These are phyloP conservation scores for Malachius bipustulatus DNA, from an alignment of 2,888 invertebrate species.

Conservation along the genomic window DNA sequence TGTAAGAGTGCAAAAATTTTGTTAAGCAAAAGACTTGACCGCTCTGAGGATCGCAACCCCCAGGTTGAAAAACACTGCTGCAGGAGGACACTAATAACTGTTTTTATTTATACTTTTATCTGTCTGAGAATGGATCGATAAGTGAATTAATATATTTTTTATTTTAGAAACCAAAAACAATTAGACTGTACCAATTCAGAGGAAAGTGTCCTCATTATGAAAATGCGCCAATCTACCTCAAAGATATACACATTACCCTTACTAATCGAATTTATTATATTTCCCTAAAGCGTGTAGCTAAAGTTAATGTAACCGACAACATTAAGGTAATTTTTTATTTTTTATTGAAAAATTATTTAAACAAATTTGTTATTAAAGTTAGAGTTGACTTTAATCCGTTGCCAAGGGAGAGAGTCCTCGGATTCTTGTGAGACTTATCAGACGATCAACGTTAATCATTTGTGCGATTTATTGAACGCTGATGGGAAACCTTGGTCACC, in stretches of 20 bases:
- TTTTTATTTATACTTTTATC: no score
- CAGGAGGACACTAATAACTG: no score
- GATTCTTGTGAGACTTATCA: slow-evolving; percentile 28
- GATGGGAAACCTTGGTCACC: slow-evolving; percentile 23
- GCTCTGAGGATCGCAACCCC: no score
- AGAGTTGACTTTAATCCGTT: slow-evolving; percentile 20
- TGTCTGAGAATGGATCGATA: no score
- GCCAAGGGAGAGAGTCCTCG: slow-evolving; percentile 23
- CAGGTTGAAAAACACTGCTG: no score
- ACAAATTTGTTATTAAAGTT: slow-evolving; percentile 23
- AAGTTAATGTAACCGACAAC: slow-evolving; percentile 6
- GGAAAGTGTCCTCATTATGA: slow-evolving; percentile 19
- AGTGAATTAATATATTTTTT: no score
- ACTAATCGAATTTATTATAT: slow-evolving; percentile 18
- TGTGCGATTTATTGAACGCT: slow-evolving; percentile 21
- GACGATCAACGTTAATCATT: slow-evolving; percentile 22
- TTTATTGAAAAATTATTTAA: neutral
- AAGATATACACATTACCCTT: slow-evolving; percentile 18
- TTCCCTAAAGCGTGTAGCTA: slow-evolving; percentile 18
- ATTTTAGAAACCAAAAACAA: slow-evolving; percentile 20
- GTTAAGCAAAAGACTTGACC: no score
- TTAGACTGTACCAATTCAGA: slow-evolving; percentile 20
- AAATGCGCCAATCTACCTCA: slow-evolving; percentile 16
- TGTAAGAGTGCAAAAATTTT: no score
- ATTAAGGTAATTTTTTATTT: slow-evolving; percentile 1